Base-by-base conservation (phyloP, 1,140 invertebrate species). In the Macrostomum lignano region DNA sequence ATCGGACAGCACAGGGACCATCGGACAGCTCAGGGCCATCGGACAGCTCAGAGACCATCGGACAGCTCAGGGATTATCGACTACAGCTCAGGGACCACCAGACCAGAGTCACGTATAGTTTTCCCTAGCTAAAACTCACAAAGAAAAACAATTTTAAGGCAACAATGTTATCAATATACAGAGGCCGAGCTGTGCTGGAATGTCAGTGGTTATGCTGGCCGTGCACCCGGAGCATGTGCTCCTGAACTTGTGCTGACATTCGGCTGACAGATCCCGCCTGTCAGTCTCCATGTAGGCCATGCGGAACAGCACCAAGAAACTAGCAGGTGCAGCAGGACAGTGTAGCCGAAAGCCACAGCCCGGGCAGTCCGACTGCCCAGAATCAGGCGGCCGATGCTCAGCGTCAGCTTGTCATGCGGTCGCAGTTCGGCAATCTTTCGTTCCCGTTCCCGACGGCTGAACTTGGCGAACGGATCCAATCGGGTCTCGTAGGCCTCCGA, bases 261-360 rank as follows among this genome's bases (percentile, higher is more conserved):
- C 52, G 5, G 49, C 44, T 17, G 51, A 46, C 25, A 54, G 31
- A 34, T 61, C 58, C 22, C 56, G 36, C 36, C 57, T 51, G 31
- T 53, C 56, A 1, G 53, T 47, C 38, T 59, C 51, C 0, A 51
- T 59, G 36, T 60, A 51, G 0, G 57, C 59, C 26, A 61, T 36
- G 39, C 56, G 54, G 40, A 58, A 60, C 25, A 61, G 41, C n/a
- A 60, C 61, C 40, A 62, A 40, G 42, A 64, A 65, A 65, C 51
- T 6, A 65, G 46, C 22, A 51, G 45, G 40, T 65, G 63, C 1
- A 65, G 49, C 2, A 65, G 36, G 22, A 64, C 38, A 3, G 55
- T 54, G 47, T 65, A 65, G 43, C 63, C 52, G 40, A 64, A 62
- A 10, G 54, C 48, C 14, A 60, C 45, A 5, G 53, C 55, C 19